Percentiles rank a stretch among this genome's conserved stretches.
Conservation (phyloP, 2,113 vertebrate species). For the Oncorhynchus nerka region DNA sequence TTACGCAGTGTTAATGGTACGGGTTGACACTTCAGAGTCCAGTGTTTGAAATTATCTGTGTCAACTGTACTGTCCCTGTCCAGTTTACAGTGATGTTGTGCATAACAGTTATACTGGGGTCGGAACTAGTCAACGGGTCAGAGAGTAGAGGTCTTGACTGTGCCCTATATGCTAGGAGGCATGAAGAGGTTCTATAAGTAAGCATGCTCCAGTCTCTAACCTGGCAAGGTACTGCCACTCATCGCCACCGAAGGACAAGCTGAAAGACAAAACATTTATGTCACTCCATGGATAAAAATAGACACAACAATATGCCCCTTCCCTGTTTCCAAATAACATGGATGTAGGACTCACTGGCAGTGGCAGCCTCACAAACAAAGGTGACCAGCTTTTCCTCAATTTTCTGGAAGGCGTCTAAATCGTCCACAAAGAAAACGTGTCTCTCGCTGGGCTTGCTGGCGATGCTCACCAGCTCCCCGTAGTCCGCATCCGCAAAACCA, state of each 20-base stretch:
- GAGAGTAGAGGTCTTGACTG: not conserved
- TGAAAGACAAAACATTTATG: constrained; percentile 58
- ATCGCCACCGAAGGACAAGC: constrained; percentile 88
- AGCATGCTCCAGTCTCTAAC: constrained; percentile 54
- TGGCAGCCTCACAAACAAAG: constrained; percentile 95
- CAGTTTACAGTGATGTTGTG: too few relatives aligned
- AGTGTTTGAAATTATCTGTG: too few relatives aligned
- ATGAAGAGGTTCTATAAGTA: not conserved
- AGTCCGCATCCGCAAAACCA: constrained; percentile 95
- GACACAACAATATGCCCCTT: not conserved
- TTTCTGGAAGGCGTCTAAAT: constrained; percentile 93
- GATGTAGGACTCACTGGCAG: constrained; percentile 84
- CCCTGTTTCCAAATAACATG: not conserved
- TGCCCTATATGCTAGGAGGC: not conserved
- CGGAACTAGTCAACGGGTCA: too few relatives aligned
- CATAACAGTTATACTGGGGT: too few relatives aligned
- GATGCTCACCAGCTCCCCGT: constrained; percentile 91
- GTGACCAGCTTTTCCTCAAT: constrained; percentile 97
- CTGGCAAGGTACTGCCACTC: constrained; percentile 85
- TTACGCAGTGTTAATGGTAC: too few relatives aligned
- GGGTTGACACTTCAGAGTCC: too few relatives aligned
- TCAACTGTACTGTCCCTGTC: too few relatives aligned
- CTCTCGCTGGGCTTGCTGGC: constrained; percentile 91
- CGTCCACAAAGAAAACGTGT: constrained; percentile 97
- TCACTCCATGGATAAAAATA: not conserved